Evolutionary conservation across 1,140 invertebrate species (phyloP), one percentile per base, ranked within the genome.

Genomic region (Drosophila pachea): DNA sequence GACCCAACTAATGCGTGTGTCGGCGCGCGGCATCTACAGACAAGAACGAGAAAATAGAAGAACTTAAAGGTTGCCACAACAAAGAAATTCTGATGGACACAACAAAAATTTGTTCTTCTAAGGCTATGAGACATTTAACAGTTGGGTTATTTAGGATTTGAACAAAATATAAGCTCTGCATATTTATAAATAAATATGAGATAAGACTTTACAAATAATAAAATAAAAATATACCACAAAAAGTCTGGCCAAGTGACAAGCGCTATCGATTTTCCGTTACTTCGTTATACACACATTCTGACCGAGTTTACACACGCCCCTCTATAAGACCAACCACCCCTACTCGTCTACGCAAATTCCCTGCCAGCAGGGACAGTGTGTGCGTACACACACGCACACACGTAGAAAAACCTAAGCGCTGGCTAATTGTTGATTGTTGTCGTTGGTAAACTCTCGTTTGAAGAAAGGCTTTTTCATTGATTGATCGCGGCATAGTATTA

Each of bases 231-330:
- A 32, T 52, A 12, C 9, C 8, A 50, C 4, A 35, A 38, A 12
- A 31, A 52, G 36, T 40, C 40, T 33, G 36, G 56, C 62, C 56
- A 76, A 84, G 78, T 79, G 79, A 79, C 76, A 86, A 76, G 73
- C 48, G 53, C 5, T 81, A 86, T 86, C 77, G 81, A 86, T 86
- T 86, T 86, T 86, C 76, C 81, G 74, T 81, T 81, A 86, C 66
- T 69, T 77, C 74, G 81, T 86, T 86, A 81, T 86, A 86, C 81
- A 84, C 81, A 82, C 81, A 79, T 77, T 74, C 64, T 84, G 83
- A 84, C 79, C 79, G 76, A 84, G 63, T 81, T 81, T 47, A 74
- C 66, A 74, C 77, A 84, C 79, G 76, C 79, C 78, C 78, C 67
- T 62, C 73, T 56, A 16, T 11, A 45, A 52, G 31, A 36, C 67